Evolutionary conservation across 2,888 invertebrate genomes (phyloP).

Genomic region (Hypomecis punctinalis): DNA sequence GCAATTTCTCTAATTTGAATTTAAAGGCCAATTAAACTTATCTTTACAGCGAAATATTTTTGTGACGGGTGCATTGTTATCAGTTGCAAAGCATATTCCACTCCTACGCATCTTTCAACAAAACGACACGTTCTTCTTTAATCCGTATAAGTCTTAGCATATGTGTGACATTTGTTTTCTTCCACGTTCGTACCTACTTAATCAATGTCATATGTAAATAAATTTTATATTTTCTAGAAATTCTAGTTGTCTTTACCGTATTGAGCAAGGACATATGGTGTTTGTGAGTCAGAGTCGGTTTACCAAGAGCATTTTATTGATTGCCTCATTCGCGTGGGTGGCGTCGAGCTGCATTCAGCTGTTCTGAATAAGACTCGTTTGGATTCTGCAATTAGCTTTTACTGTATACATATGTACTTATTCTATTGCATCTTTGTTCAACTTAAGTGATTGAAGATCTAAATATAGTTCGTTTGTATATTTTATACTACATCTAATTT

Average conservation of each 20-base stretch:
- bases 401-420: conserved; percentile 1
- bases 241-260: conserved; percentile 18
- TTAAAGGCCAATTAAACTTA: too few relatives aligned
- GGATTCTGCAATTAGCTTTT: conserved; percentile 17
- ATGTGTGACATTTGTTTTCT: background rate
- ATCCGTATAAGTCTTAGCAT: background rate
- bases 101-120: background rate
- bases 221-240: conserved; percentile 26
- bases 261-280: conserved; percentile 26
- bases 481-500: background rate
- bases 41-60: background rate
- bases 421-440: background rate
- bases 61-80: background rate
- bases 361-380: conserved; percentile 21
- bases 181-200: background rate
- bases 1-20: too few relatives aligned
- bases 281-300: conserved; percentile 48
- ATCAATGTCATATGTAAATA: background rate
- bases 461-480: background rate
- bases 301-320: conserved; percentile 47
- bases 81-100: too few relatives aligned
- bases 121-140: conserved; percentile 6
- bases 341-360: conserved; percentile 40
- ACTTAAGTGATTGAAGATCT: background rate
- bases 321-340: conserved; percentile 47